Evolutionary conservation across 2,888 invertebrate genomes (phyloP).

Genomic region (Tiliacea citrago): DNA sequence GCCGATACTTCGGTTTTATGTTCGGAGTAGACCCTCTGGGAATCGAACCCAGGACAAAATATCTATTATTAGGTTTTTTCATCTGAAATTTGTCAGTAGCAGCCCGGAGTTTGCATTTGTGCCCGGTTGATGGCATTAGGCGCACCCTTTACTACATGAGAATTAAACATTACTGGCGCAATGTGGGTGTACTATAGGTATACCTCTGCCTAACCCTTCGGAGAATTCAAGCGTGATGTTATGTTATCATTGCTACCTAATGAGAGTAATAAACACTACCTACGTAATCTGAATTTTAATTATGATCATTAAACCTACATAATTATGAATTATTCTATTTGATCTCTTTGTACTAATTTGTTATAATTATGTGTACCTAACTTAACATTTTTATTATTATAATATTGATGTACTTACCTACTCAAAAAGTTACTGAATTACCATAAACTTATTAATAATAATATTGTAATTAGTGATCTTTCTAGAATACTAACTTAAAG

Average conservation of each 20-base stretch:
- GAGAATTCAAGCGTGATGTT: background rate
- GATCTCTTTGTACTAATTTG: background rate
- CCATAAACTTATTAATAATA: background rate
- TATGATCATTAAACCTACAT: background rate
- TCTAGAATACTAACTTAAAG: background rate
- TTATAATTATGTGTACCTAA: background rate
- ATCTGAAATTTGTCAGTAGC: no score
- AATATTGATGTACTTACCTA: no score
- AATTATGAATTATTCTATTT: background rate
- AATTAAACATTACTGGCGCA: no score
- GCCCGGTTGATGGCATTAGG: no score
- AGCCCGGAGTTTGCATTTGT: no score
- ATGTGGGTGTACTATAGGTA: no score
- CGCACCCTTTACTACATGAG: no score
- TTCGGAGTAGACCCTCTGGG: no score
- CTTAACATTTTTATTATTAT: background rate
- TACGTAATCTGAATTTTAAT: background rate
- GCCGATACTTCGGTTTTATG: no score
- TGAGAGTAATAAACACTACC: background rate
- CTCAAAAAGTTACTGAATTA: background rate
- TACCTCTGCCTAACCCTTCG: background rate
- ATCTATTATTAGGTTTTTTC: no score
- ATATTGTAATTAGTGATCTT: background rate
- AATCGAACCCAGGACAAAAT: no score
- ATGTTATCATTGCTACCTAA: background rate